Base-by-base conservation (phyloP, 2,797 vertebrate species). In the Chaetodon trifasciatus region DNA sequence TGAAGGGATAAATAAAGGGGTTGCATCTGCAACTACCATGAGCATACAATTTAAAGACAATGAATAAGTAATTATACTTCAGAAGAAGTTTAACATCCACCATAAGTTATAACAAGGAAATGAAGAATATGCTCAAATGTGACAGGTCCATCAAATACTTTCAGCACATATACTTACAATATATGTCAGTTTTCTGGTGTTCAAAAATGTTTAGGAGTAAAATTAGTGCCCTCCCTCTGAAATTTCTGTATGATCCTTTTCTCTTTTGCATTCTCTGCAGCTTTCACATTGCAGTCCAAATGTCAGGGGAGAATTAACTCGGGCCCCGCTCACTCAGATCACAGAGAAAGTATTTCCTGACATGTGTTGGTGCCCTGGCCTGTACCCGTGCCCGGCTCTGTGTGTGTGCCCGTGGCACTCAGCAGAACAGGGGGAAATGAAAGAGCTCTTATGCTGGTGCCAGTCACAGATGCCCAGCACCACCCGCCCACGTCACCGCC, bases 401-500 rank as follows among this genome's bases (percentile, higher is more conserved):
- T 91, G 81, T 82, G 85, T 88, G 88, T 88, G 91, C 86, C 87
- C 87, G 75, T 92, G 93, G 90, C 90, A 86, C 89, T 91, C 92
- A 81, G 86, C 79, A 85, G 88, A 92, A 92, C 86, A 88, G 76
- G 87, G 90, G 87, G 87, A 91, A 93, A 93, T 94, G 88, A 95
- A 92, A 94, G 91, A 81, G 81, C 91, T 93, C 90, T 93, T 92
- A 92, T 94, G 88, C 82, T 85, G 70, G 87, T 93, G 94, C 94
- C 95, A 94, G 92, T 91, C 91, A 91, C 90, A 94, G 94, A 92
- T 95, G 94, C 91, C 92, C 91, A 87, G 89, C 86, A 90, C 70
- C 89, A 87, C 83, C 88, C 91, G 69, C 91, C 88, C 83, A 88
- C 83, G 80, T 89, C 89, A 90, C 92, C 83, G 89, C 92, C 91